These are phyloP conservation scores for Polietes domitor DNA, from an alignment of 2,888 invertebrate species.

Conservation along the genomic window DNA sequence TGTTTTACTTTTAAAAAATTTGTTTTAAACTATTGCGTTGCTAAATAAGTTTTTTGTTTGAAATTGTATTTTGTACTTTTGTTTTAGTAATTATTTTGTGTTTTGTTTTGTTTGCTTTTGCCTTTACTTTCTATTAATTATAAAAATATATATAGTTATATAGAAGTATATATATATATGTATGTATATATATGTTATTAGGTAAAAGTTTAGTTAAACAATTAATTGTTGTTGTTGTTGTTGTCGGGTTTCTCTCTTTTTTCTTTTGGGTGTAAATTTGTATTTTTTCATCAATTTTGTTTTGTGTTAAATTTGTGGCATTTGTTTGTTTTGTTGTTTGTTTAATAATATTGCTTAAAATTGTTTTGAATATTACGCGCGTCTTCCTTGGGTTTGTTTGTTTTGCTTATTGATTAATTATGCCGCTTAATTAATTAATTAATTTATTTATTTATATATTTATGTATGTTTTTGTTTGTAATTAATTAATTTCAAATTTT, in stretches of 20 bases:
- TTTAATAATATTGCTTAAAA: constrained; percentile 62
- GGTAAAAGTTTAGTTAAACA: constrained; percentile 47
- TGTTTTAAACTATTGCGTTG: constrained; percentile 70
- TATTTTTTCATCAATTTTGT: constrained; percentile 70
- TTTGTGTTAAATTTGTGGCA: constrained; percentile 67
- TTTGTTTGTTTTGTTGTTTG: constrained; percentile 56
- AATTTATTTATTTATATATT: constrained; percentile 61
- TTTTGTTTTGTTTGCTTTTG: constrained; percentile 69
- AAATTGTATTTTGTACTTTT: constrained; percentile 75
- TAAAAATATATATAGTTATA: constrained; percentile 65
- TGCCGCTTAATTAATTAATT: constrained; percentile 64
- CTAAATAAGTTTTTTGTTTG: constrained; percentile 70
- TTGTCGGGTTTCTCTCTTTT: constrained; percentile 28
- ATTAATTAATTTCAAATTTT: constrained; percentile 61
- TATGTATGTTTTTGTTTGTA: constrained; percentile 60
- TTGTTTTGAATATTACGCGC: constrained; percentile 53
- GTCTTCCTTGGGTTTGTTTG: constrained; percentile 80
- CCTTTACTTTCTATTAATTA: constrained; percentile 58
- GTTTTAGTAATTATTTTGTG: constrained; percentile 75
- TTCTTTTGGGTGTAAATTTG: constrained; percentile 66
- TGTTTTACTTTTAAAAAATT: constrained; percentile 68
- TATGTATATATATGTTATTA: constrained; percentile 22
- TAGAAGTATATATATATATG: not conserved
- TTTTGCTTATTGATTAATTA: constrained; percentile 74
- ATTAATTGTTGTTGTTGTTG: constrained; percentile 68